These are phyloP conservation scores for Hemicrepidius hirtus DNA, from an alignment of 2,888 invertebrate genomes.

Conservation along the genomic window DNA sequence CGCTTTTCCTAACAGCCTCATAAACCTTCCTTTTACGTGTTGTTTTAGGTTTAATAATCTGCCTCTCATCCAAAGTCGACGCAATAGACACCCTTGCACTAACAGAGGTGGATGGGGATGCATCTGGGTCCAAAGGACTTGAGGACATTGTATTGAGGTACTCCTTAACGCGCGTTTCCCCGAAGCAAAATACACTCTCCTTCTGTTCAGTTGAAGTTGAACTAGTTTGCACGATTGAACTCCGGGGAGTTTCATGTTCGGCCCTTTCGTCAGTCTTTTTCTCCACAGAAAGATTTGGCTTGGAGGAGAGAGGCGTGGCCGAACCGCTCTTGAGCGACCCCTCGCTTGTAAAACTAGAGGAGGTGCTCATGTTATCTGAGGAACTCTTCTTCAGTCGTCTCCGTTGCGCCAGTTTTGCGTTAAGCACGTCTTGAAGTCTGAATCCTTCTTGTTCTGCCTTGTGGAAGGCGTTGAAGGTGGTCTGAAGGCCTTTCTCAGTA, in stretches of 20 bases:
- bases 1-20: conserved; percentile 66
- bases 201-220: conserved; percentile 57
- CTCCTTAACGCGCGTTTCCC: conserved; percentile 72
- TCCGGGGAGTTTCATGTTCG: conserved; percentile 39
- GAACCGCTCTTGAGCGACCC: conserved; percentile 67
- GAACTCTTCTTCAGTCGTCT: conserved; percentile 78
- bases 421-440: conserved; percentile 81
- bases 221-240: neutral
- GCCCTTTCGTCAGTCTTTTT: conserved; percentile 63
- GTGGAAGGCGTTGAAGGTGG: conserved; percentile 81
- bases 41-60: conserved; percentile 44
- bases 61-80: neutral
- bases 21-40: conserved; percentile 60
- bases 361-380: conserved; percentile 69
- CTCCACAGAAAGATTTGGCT: conserved; percentile 60
- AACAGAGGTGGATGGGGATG: conserved; percentile 54
- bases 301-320: conserved; percentile 58
- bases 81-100: conserved; percentile 56
- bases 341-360: conserved; percentile 70
- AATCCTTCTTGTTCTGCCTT: conserved; percentile 83
- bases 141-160: conserved; percentile 71
- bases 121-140: conserved; percentile 59
- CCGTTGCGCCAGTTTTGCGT: conserved; percentile 82
- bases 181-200: conserved; percentile 71
- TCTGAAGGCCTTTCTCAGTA: conserved; percentile 76